phyloP scores from a whole-genome alignment of 1,140 invertebrate genomes.

The Dreissena polymorpha region DNA sequence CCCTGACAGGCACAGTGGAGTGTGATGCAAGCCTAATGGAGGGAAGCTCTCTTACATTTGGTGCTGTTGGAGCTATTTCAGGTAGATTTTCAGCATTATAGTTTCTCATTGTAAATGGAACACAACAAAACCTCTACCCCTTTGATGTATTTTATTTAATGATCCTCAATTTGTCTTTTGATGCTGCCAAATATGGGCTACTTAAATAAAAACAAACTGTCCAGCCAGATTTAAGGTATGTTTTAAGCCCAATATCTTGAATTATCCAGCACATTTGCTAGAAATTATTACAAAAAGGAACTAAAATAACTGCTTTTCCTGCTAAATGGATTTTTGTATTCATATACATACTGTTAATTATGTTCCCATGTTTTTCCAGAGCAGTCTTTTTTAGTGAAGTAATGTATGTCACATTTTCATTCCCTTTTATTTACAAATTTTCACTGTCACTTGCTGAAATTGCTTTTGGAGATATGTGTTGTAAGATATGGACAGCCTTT shows the following conservation, averaged over 20 bases:
- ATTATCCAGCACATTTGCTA: neutral
- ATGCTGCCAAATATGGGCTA: too few relatives aligned
- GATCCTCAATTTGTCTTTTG: neutral
- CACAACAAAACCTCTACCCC: neutral
- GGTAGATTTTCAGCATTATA: conserved; percentile 60
- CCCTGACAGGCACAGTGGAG: conserved; percentile 90
- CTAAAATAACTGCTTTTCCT: too few relatives aligned
- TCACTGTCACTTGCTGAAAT: too few relatives aligned
- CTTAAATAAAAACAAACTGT: too few relatives aligned
- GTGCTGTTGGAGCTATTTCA: conserved; percentile 85
- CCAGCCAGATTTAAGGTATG: neutral
- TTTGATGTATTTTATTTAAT: neutral
- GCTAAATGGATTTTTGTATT: too few relatives aligned
- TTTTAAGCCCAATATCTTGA: neutral
- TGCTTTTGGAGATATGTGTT: too few relatives aligned
- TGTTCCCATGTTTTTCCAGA: too few relatives aligned
- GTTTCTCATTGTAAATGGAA: neutral
- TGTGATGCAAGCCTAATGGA: conserved; percentile 97
- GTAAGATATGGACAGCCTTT: neutral
- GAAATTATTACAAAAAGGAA: too few relatives aligned
- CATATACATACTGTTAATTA: too few relatives aligned
- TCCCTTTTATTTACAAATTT: too few relatives aligned
- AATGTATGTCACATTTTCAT: too few relatives aligned
- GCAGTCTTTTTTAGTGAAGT: too few relatives aligned
- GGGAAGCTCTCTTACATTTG: conserved; percentile 89